Evolutionary conservation across 2,888 invertebrate species (phyloP).

Genomic region (Polyploca ridens): DNA sequence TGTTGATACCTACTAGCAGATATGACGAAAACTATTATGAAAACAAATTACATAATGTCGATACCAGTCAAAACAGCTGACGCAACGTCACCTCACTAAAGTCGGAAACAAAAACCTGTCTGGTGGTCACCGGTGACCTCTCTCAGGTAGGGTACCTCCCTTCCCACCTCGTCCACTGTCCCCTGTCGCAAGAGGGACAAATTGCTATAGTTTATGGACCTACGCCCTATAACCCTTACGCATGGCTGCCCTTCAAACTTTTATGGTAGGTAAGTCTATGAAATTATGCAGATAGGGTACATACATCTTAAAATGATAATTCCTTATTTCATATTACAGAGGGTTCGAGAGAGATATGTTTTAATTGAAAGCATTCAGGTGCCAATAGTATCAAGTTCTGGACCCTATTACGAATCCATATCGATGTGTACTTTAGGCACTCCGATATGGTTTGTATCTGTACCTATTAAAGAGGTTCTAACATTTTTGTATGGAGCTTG

Average conservation of each 20-base stretch:
- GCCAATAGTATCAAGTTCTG: too few species aligned
- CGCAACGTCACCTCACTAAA: constrained; percentile 44
- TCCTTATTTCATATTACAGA: too few species aligned
- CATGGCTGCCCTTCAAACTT: constrained; percentile 22
- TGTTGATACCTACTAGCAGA: too few species aligned
- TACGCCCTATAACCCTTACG: constrained; percentile 32
- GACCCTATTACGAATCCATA: too few species aligned
- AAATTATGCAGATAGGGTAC: neutral
- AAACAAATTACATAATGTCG: constrained; percentile 11
- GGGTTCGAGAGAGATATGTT: too few species aligned
- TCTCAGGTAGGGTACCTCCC: constrained; percentile 57
- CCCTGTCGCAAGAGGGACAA: constrained; percentile 36
- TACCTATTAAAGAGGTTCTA: too few species aligned
- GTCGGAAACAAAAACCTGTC: constrained; percentile 69
- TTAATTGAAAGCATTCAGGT: too few species aligned
- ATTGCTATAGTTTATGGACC: constrained; percentile 47
- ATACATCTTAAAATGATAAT: too few species aligned
- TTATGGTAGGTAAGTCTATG: neutral
- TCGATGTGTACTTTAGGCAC: too few species aligned
- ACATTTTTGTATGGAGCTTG: too few species aligned
- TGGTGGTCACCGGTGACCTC: constrained; percentile 64
- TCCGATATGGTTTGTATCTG: too few species aligned
- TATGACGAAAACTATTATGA: too few species aligned
- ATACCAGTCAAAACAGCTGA: constrained; percentile 49
- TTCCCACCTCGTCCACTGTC: constrained; percentile 23